Evolutionary conservation across 2,888 invertebrate genomes (phyloP), one percentile per base, ranked within the genome.

Genomic region (Heliconius charithonia): DNA sequence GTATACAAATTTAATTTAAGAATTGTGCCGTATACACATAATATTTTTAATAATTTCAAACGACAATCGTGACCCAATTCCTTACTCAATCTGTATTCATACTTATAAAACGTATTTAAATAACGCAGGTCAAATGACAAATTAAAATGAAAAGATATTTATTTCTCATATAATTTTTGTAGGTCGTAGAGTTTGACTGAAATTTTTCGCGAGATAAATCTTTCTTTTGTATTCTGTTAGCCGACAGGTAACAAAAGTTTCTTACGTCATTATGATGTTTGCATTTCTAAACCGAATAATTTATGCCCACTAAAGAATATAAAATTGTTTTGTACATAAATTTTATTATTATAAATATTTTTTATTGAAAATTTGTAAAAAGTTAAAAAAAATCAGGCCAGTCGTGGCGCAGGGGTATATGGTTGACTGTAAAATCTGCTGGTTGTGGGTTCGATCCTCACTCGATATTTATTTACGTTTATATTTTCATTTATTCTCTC

Each of bases 151-250:
- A 74, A 74, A 74, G 16, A 27, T 37, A 74, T 74, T 6, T 37
- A 74, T 74, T 6, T 41, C 37, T 63, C 63, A 63, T 22, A 74
- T 29, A 63, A 19, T 41, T 62, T 63, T 51, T 74, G 27, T 37
- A 63, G 63, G 74, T 74, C 74, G 37, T 45, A 63, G 74, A 74
- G 63, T 41, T 63, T 63, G 74, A 63, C 63, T 74, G 27, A 27
- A 45, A 74, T 27, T 63, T 62, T 63, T 37, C 27, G 3, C 25
- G 25, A 74, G 41, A 74, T 74, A 74, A 74, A 74, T 74, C 63
- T 74, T 56, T 27, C 74, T 74, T 41, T 74, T 74, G 63, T 74
- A 25, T 41, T 63, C 74, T 63, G 41, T 63, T 27, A 27, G 16
- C 22, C 1, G 25, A 62, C 41, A 63, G 74, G 63, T 63, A 74